phyloP scores from a whole-genome alignment of 1,140 invertebrate genomes.

The Xylocopa sonorina region DNA sequence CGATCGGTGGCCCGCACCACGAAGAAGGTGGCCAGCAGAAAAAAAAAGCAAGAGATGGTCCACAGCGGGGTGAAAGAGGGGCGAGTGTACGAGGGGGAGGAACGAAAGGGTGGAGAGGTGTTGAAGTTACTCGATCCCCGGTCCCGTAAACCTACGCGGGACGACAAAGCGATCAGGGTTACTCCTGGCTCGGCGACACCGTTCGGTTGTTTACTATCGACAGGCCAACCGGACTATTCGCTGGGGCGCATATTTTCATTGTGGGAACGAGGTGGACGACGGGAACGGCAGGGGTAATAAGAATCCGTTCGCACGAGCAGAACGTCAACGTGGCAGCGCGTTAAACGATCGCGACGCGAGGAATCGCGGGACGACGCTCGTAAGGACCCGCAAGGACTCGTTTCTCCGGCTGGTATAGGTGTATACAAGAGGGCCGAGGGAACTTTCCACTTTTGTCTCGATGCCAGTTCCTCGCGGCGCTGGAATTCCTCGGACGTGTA shows the following conservation, averaged over 20 bases:
- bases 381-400: too few relatives aligned
- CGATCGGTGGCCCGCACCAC: constrained; percentile 35
- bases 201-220: constrained; percentile 54
- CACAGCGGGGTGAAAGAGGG: background rate
- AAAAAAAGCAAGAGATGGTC: background rate
- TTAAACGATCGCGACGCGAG: constrained; percentile 7
- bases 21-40: background rate
- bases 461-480: too few relatives aligned
- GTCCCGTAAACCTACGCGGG: constrained; percentile 54
- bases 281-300: constrained; percentile 17
- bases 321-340: background rate
- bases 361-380: too few relatives aligned
- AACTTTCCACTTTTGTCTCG: background rate
- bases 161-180: constrained; percentile 53
- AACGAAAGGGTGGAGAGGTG: constrained; percentile 20
- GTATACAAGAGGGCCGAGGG: background rate
- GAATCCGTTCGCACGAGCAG: constrained; percentile 35
- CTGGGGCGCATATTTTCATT: constrained; percentile 37
- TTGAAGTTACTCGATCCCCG: constrained; percentile 59
- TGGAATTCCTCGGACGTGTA: background rate
- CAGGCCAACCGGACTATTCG: constrained; percentile 27
- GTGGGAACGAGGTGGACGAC: constrained; percentile 34
- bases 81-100: background rate
- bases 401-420: too few relatives aligned
- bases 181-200: constrained; percentile 1